These are phyloP conservation scores for Argya squamiceps DNA, from an alignment of 2,797 vertebrate genomes.

Conservation along the genomic window DNA sequence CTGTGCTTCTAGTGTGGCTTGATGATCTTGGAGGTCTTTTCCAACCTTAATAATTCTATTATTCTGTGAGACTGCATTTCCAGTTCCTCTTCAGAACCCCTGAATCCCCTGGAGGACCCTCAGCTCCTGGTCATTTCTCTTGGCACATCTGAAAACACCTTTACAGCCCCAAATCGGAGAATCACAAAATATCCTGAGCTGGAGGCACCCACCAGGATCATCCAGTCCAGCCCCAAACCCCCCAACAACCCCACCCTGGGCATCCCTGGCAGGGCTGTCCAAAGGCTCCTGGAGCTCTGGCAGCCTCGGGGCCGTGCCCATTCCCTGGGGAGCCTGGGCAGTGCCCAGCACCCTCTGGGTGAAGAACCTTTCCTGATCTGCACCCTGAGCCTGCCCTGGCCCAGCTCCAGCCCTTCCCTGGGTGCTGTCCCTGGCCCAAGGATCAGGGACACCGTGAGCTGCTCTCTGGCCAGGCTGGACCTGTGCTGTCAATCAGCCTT, in stretches of 20 bases:
- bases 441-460: fast-evolving
- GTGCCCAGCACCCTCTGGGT: not conserved
- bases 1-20: not conserved
- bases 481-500: not conserved
- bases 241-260: not conserved
- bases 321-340: not conserved
- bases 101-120: not conserved
- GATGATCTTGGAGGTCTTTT: not conserved
- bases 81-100: not conserved
- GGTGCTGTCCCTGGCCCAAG: not conserved
- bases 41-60: not conserved
- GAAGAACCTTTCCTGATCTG: not conserved
- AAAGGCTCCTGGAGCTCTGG: not conserved
- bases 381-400: not conserved
- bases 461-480: not conserved
- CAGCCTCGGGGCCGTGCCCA: not conserved
- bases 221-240: fast-evolving
- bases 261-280: not conserved
- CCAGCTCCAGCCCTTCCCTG: not conserved
- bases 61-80: not conserved
- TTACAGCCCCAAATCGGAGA: not conserved
- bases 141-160: not conserved
- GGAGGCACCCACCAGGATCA: not conserved
- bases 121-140: not conserved
- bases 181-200: not conserved